Conservation (phyloP, 2,113 vertebrate species). For the Gallinago media region DNA sequence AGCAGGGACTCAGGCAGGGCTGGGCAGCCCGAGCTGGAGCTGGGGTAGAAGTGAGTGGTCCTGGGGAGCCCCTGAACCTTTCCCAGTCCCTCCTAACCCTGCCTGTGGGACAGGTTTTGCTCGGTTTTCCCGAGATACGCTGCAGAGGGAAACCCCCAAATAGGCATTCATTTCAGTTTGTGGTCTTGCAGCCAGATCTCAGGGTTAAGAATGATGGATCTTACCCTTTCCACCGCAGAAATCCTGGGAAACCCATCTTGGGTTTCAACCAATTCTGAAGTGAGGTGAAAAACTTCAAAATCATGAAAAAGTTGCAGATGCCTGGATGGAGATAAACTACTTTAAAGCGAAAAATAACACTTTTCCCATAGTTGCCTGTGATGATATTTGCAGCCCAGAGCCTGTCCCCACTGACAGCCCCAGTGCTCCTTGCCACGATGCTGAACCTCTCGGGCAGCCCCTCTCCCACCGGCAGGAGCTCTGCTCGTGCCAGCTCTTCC, state of each 20-base stretch:
- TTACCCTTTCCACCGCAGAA: not conserved
- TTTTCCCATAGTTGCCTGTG: not conserved
- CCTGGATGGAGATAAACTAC: not conserved
- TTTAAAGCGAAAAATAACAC: not conserved
- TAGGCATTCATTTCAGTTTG: not conserved
- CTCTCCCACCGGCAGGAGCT: fast-evolving
- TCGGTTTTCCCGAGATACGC: not conserved
- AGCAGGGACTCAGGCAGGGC: not conserved
- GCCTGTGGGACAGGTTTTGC: fast-evolving
- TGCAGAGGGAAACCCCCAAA: not conserved
- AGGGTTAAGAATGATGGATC: not conserved
- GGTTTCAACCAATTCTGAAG: not conserved
- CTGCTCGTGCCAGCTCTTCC: not conserved
- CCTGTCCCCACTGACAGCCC: not conserved
- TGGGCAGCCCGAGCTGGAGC: not conserved
- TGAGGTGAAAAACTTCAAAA: not conserved
- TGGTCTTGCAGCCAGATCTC: not conserved
- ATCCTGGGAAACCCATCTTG: not conserved
- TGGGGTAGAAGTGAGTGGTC: not conserved
- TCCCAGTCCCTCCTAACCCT: not conserved
- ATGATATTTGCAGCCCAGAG: not conserved
- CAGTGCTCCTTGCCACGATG: fast-evolving
- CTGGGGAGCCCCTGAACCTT: not conserved
- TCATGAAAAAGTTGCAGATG: not conserved
- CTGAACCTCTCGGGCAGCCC: not conserved